phyloP scores from a whole-genome alignment of 2,113 vertebrate genomes.

The Ia io region DNA sequence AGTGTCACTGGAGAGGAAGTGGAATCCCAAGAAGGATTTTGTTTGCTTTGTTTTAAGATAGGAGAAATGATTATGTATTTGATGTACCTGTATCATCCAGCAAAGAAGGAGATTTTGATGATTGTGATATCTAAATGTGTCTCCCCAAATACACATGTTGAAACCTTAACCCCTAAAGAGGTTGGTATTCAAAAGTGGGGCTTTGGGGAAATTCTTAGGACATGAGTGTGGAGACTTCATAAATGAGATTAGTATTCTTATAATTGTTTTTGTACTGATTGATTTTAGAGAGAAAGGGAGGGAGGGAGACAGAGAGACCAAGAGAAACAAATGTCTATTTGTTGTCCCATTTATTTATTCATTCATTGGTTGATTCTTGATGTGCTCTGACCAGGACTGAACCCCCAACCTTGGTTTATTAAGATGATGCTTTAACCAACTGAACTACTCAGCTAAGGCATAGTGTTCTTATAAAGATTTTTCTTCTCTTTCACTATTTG shows the following conservation, averaged over 20 bases:
- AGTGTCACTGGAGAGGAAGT: background rate
- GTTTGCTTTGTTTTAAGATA: background rate
- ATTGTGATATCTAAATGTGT: background rate
- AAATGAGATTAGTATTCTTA: background rate
- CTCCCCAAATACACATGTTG: background rate
- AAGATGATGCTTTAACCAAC: no score
- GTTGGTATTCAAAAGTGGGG: background rate
- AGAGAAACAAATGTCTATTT: no score
- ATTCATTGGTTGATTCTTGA: no score
- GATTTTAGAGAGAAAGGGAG: no score
- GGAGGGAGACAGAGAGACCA: no score
- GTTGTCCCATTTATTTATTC: no score
- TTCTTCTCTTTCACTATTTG: background rate
- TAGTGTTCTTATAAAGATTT: no score
- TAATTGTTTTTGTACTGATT: no score
- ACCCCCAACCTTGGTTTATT: no score
- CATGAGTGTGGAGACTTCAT: background rate
- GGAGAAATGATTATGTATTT: background rate
- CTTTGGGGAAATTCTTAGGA: background rate
- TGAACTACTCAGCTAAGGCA: no score
- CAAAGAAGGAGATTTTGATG: background rate
- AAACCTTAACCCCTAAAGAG: background rate
- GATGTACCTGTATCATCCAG: background rate
- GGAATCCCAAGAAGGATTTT: background rate
- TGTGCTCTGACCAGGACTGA: no score